Evolutionary conservation across 1,140 invertebrate species (phyloP), one percentile per base, ranked within the genome.

Genomic region (Tribolium castaneum): DNA sequence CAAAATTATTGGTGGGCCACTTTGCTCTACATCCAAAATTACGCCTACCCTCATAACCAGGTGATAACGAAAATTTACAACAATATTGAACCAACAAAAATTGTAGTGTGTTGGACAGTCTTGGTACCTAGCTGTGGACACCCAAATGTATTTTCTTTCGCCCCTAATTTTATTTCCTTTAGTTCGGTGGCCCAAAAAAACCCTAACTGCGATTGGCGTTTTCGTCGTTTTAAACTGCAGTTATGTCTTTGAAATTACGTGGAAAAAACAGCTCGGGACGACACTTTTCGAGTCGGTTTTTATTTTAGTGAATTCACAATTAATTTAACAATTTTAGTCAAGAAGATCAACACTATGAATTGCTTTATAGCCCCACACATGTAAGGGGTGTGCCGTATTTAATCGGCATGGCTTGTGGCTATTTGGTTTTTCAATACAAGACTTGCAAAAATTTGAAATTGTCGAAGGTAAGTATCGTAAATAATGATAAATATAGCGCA

Each of bases 1-100:
- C 85, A 85, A 25, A 77, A 84, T 2, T 85, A 83, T 50, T 90
- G 90, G 90, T 90, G 89, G 89, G 74, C 85, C 1, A 88, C 89
- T 3, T 75, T 89, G 12, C 78, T 88, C 12, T 86, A 87, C 66
- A 72, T 89, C 1, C 87, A 89, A 78, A 91, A 90, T 80, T 87
- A 90, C 62, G 81, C 90, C 2, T 82, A 87, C 19, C 81, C 84
- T 0, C 76, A 84, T 4, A 13, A 80, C 35, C 82, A 85, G 74
- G 87, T 88, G 72, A 22, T 19, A 19, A n/a, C n/a, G 12, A 22
- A 70, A 70, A 6, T 35, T 30, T 4, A 19, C 16, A 19, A 19
- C 16, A 19, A 1, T 2, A 19, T 1, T 1, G 12, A 19, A 14
- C 2, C 25, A 14, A 14, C 50, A 49, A 72, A 13, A 13, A 35